A percentile compares a stretch with the other conserved stretches of the same genome.
Conservation (phyloP, 1,140 invertebrate genomes). For the Drosophila insularis region DNA sequence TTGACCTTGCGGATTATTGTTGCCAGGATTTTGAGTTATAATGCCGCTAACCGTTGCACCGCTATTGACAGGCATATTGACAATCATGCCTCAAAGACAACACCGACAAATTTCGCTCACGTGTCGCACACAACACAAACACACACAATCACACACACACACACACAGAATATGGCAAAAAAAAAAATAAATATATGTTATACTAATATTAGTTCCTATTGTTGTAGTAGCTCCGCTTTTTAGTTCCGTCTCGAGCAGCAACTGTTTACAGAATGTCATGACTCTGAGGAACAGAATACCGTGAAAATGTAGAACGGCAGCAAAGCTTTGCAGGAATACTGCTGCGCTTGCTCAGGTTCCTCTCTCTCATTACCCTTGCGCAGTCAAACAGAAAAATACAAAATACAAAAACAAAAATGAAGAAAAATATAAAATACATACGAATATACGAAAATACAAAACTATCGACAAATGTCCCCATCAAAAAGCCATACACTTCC, state of each 20-base stretch:
- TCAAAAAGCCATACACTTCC: not conserved
- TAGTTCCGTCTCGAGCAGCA: slow-evolving; percentile 66
- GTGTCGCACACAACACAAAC: not conserved
- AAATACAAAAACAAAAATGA: slow-evolving; percentile 43
- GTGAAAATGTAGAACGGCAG: slow-evolving; percentile 1
- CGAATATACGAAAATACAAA: not conserved
- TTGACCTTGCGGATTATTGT: slow-evolving; percentile 1
- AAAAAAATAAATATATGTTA: not conserved
- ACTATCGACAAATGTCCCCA: slow-evolving; percentile 6
- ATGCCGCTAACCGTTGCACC: slow-evolving; percentile 25
- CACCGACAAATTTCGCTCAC: slow-evolving; percentile 1
- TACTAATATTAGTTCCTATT: not conserved
- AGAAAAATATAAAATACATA: slow-evolving; percentile 1
- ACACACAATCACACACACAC: not conserved
- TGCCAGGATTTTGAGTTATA: slow-evolving; percentile 31
- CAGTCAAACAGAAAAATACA: slow-evolving; percentile 55
- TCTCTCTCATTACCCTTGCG: slow-evolving; percentile 52
- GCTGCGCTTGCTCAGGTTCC: slow-evolving; percentile 32
- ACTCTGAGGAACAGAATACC: slow-evolving; percentile 1
- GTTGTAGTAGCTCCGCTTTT: slow-evolving; percentile 32
- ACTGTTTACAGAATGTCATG: slow-evolving; percentile 67
- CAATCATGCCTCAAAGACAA: slow-evolving; percentile 55
- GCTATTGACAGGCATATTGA: slow-evolving; percentile 68
- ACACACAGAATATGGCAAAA: slow-evolving; percentile 5
- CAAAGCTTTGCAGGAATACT: slow-evolving; percentile 8